Conservation (phyloP, 2,888 invertebrate species). For the Phymatocera aterrima region DNA sequence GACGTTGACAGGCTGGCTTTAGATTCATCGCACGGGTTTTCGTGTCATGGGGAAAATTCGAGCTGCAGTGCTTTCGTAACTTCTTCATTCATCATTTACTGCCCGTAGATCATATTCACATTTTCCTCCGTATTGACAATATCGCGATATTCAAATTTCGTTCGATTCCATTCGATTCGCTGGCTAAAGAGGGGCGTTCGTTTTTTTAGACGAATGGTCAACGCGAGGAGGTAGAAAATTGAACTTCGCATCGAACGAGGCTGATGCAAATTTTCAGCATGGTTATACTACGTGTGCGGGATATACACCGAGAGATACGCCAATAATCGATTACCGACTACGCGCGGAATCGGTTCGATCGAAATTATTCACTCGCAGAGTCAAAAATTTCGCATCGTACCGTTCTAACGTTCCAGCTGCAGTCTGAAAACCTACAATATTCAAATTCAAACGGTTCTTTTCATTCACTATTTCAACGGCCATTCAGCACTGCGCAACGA, state of each 20-base stretch:
- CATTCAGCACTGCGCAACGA: too few relatives aligned
- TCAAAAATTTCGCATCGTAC: neutral
- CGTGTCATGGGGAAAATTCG: too few relatives aligned
- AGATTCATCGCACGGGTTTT: too few relatives aligned
- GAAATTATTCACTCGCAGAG: too few relatives aligned
- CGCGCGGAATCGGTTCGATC: neutral
- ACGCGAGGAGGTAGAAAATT: constrained; percentile 9
- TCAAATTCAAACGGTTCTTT: too few relatives aligned
- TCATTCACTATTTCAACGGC: too few relatives aligned
- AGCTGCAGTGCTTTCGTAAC: too few relatives aligned
- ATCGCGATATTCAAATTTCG: neutral
- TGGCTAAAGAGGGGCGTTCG: neutral
- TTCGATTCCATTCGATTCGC: neutral
- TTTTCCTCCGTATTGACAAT: neutral
- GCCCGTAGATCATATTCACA: too few relatives aligned
- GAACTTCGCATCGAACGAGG: constrained; percentile 7
- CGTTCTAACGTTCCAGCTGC: neutral
- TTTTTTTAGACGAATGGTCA: neutral
- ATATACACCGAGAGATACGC: neutral
- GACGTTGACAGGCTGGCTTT: too few relatives aligned
- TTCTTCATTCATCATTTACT: too few relatives aligned
- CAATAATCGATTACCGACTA: neutral
- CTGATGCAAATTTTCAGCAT: constrained; percentile 21
- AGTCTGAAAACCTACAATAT: neutral
- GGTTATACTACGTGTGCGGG: neutral